Conservation (phyloP, 2,113 vertebrate species). For the Ranitomeya imitator region DNA sequence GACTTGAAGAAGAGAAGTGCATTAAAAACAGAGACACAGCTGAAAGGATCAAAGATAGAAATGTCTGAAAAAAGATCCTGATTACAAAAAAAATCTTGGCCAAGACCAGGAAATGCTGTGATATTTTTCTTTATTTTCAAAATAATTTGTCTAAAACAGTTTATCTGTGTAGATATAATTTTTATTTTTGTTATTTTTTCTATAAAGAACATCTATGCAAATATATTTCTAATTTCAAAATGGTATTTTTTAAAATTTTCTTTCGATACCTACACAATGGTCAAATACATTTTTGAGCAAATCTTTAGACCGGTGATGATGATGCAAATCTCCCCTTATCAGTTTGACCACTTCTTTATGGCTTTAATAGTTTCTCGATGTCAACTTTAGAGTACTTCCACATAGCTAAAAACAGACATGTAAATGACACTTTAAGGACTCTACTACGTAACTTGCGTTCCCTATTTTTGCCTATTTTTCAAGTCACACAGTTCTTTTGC, state of each 20-base stretch:
- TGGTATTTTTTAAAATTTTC: background rate
- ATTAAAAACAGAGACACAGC: background rate
- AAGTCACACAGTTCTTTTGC: background rate
- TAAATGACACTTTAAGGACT: background rate
- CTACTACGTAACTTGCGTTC: background rate
- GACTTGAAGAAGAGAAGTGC: background rate
- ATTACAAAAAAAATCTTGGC: background rate
- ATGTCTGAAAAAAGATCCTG: background rate
- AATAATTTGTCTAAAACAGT: background rate
- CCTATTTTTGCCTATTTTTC: too few relatives aligned
- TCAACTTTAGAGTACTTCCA: background rate
- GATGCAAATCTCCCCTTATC: background rate
- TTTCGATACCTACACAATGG: background rate
- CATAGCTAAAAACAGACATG: background rate
- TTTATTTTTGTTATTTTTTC: background rate
- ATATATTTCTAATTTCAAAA: background rate
- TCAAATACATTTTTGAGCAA: background rate
- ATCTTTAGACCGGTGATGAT: background rate
- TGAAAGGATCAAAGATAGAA: slow-evolving; percentile 10
- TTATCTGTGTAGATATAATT: background rate
- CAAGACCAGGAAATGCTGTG: background rate
- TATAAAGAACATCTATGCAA: too few relatives aligned
- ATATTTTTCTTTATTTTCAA: background rate
- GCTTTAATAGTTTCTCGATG: background rate
- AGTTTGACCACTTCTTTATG: background rate